Conservation (phyloP, 2,113 vertebrate species). For the Lynx canadensis region DNA sequence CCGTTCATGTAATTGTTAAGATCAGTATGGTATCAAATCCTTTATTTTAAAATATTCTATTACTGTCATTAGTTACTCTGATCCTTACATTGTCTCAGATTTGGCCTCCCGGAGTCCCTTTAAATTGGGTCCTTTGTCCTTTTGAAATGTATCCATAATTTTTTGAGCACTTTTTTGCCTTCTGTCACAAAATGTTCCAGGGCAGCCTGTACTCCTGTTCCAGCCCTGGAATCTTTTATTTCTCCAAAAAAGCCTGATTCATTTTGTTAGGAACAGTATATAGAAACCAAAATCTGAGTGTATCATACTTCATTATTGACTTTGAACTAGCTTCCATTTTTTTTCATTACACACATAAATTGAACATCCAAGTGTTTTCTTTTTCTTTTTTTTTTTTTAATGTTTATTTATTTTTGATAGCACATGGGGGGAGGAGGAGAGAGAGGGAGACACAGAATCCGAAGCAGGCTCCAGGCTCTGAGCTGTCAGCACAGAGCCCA, state of each 20-base stretch:
- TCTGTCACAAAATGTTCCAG: not conserved
- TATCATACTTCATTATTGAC: not conserved
- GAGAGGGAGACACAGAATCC: no score
- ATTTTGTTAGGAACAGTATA: not conserved
- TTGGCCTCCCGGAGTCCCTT: not conserved
- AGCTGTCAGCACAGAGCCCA: no score
- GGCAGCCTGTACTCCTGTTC: not conserved
- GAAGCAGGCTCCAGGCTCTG: no score
- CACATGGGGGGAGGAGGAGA: no score
- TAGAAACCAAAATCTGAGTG: not conserved
- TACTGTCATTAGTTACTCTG: not conserved
- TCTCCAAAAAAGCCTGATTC: not conserved
- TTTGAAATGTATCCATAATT: slow-evolving; percentile 10
- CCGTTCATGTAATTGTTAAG: not conserved
- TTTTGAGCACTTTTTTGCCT: not conserved
- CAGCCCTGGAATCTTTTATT: not conserved
- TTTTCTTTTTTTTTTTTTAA: not conserved
- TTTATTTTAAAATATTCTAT: not conserved
- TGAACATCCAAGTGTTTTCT: not conserved
- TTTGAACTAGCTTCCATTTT: not conserved
- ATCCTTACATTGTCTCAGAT: not conserved
- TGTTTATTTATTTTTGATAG: no score
- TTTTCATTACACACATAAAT: not conserved
- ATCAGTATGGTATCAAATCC: not conserved
- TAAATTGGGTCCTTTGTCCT: not conserved